Percentiles rank a stretch among this genome's conserved stretches.
Conservation (phyloP, 2,113 vertebrate genomes). For the Tor tambroides region DNA sequence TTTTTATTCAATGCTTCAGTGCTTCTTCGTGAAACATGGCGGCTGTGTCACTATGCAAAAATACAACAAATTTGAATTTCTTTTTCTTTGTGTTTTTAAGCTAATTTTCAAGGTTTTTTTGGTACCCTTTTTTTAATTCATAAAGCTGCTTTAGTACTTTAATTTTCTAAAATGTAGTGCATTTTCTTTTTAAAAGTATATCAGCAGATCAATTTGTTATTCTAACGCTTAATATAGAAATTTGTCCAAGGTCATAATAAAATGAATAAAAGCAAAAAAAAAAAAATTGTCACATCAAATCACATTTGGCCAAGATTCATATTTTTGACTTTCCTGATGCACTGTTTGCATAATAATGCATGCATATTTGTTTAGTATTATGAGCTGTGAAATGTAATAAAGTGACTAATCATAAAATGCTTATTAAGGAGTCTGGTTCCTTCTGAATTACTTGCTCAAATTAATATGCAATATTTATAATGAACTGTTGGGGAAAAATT, state of each 20-base stretch:
- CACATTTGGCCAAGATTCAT: neutral
- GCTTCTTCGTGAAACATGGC: constrained; percentile 80
- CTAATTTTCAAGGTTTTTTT: neutral
- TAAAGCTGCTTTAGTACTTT: neutral
- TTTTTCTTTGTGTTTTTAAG: constrained; percentile 58
- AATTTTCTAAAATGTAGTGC: neutral
- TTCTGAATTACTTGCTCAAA: neutral
- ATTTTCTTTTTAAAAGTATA: neutral
- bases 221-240: neutral
- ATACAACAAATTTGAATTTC: constrained; percentile 61
- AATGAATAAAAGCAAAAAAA: neutral
- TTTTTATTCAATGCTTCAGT: constrained; percentile 72
- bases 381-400: neutral
- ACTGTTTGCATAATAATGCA: constrained; percentile 27
- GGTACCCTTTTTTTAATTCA: neutral
- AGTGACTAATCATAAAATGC: constrained; percentile 5
- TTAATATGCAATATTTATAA: neutral
- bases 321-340: neutral
- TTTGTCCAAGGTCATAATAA: neutral
- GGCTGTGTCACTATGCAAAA: constrained; percentile 68
- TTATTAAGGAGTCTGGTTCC: neutral
- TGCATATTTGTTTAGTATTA: neutral
- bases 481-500: neutral
- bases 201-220: neutral
- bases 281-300: neutral